Base-by-base conservation (phyloP, 2,888 invertebrate species). In the Acrobeloides nanus region DNA sequence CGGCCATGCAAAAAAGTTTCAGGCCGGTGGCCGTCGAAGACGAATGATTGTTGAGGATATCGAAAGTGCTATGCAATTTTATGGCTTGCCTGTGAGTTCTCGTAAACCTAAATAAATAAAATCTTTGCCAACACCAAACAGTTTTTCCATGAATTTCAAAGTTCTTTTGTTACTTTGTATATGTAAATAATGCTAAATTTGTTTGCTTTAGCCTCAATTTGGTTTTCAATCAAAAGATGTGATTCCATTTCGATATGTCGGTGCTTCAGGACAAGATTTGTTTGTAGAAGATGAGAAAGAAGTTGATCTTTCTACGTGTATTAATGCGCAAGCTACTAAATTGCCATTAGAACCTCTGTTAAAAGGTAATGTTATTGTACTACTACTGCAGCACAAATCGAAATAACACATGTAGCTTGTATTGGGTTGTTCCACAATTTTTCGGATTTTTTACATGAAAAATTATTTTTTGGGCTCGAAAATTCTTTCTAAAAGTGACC, bases 341-440 rank as follows among this genome's bases (percentile, higher is more conserved):
- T 33, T 62, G 7, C 61, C 61, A 5, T 43, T 58, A 3, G 54
- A 53, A 25, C 45, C 57, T 10, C 31, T 50, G 6, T 32, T 62
- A 6, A 59, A 55, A 54, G 51, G 62, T 63, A 47, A 17, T n/a
- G n/a, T n/a, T n/a, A n/a, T n/a, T n/a, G n/a, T n/a, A n/a, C n/a
- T n/a, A n/a, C n/a, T n/a, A n/a, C n/a, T n/a, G n/a, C n/a, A n/a
- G n/a, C n/a, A n/a, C n/a, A n/a, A n/a, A n/a, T n/a, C n/a, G n/a
- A n/a, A n/a, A n/a, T n/a, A n/a, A n/a, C n/a, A n/a, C n/a, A n/a
- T n/a, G n/a, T n/a, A n/a, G n/a, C n/a, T n/a, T n/a, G n/a, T n/a
- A n/a, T n/a, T n/a, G n/a, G n/a, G n/a, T n/a, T n/a, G n/a, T n/a
- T n/a, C n/a, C n/a, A n/a, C n/a, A n/a, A n/a, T n/a, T n/a, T n/a